A percentile compares a stretch with the other conserved stretches of the same genome.
Evolutionary conservation across 2,113 vertebrate genomes (phyloP).

Genomic region (Ctenodactylus gundi): DNA sequence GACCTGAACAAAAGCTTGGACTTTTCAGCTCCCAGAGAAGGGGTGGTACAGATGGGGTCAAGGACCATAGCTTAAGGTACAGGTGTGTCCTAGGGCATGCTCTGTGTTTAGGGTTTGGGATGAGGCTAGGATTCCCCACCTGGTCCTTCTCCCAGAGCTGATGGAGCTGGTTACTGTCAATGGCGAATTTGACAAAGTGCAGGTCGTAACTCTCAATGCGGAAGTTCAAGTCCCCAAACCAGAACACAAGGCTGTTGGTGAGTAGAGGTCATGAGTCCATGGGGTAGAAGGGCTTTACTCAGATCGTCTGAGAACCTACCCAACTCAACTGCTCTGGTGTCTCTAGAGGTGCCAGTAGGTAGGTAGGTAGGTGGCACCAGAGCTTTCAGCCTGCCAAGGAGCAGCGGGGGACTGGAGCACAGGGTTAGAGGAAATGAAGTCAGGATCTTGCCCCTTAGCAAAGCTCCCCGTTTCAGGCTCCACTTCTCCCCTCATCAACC

Average conservation of each 20-base stretch:
- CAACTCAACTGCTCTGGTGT: slow-evolving; percentile 75
- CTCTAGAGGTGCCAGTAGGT: background rate
- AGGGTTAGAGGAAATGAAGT: background rate
- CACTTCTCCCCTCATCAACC: background rate
- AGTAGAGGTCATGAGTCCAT: background rate
- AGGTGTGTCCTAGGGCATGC: background rate
- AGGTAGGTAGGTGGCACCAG: background rate
- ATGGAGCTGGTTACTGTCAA: slow-evolving; percentile 93
- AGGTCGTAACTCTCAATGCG: slow-evolving; percentile 97
- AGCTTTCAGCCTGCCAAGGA: background rate
- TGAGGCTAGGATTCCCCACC: slow-evolving; percentile 82
- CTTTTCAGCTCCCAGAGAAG: too few species aligned
- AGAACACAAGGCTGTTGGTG: slow-evolving; percentile 92
- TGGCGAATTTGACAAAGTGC: slow-evolving; percentile 96
- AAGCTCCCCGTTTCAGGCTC: background rate
- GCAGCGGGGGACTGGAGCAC: background rate
- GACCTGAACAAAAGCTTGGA: background rate
- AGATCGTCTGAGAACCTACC: slow-evolving; percentile 87
- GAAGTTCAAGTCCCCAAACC: slow-evolving; percentile 99
- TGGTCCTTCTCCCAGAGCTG: slow-evolving; percentile 98
- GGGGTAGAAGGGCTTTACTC: background rate
- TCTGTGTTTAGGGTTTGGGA: background rate
- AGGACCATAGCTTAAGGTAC: background rate
- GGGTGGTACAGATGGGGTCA: background rate
- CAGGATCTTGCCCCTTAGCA: background rate